Conservation (phyloP, 2,113 vertebrate genomes). For the Pachyramphus minor region DNA sequence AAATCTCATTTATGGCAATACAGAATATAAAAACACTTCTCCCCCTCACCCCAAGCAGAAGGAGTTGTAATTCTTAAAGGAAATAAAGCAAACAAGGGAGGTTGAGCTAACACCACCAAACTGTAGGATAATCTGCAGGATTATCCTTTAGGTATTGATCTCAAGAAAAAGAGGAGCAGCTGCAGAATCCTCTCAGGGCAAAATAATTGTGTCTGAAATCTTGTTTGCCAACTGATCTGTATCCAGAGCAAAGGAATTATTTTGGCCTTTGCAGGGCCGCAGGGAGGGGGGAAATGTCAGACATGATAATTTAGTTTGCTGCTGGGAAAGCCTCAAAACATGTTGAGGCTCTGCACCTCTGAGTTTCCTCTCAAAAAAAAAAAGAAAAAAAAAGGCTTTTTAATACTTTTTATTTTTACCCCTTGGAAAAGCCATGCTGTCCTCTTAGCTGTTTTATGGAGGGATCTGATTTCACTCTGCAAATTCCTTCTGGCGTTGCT, state of each 20-base stretch:
- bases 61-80: slow-evolving; percentile 35
- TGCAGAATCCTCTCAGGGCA: slow-evolving; percentile 45
- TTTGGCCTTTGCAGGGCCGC: neutral
- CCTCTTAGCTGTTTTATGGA: neutral
- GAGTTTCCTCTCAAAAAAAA: neutral
- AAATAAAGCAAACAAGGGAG: slow-evolving; percentile 6
- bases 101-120: neutral
- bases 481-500: neutral
- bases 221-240: slow-evolving; percentile 15
- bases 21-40: neutral
- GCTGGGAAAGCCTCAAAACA: neutral
- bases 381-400: too few relatives aligned
- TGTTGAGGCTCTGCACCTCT: neutral
- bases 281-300: neutral
- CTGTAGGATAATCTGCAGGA: slow-evolving; percentile 42
- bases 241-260: slow-evolving; percentile 42
- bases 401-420: neutral
- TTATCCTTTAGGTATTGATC: slow-evolving; percentile 52
- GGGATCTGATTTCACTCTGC: neutral
- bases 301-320: neutral
- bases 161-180: slow-evolving; percentile 44
- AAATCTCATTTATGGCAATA: neutral
- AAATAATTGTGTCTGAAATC: slow-evolving; percentile 18
- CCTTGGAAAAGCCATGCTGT: neutral
- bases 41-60: neutral